phyloP scores from a whole-genome alignment of 2,113 vertebrate genomes.

The Nansenia antarctica region DNA sequence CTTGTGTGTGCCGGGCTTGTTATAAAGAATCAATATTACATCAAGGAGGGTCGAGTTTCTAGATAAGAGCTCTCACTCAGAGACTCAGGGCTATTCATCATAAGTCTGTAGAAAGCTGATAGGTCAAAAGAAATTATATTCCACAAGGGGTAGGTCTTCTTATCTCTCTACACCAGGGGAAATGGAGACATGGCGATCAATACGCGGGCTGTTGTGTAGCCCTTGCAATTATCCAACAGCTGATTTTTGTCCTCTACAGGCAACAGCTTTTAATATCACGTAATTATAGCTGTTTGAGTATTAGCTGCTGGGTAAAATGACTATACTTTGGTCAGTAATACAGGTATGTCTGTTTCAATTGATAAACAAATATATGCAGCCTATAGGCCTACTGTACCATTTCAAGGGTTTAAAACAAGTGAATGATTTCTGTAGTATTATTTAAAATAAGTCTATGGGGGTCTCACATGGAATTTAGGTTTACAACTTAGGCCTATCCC shows the following conservation, averaged over 20 bases:
- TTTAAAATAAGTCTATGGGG: background rate
- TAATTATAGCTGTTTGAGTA: slow-evolving; percentile 86
- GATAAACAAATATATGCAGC: too few species aligned
- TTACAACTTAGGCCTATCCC: too few species aligned
- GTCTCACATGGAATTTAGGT: too few species aligned
- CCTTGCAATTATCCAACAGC: slow-evolving; percentile 96
- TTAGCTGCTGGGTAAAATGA: slow-evolving; percentile 36
- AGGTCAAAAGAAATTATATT: slow-evolving; percentile 99
- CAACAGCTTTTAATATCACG: slow-evolving; percentile 90
- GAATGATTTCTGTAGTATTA: background rate
- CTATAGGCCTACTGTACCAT: too few species aligned
- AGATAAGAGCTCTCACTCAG: slow-evolving; percentile 94
- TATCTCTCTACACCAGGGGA: slow-evolving; percentile 97
- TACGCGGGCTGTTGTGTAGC: slow-evolving; percentile 89
- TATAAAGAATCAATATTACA: slow-evolving; percentile 98
- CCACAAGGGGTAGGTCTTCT: slow-evolving; percentile 86
- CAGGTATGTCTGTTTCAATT: too few species aligned
- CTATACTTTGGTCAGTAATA: slow-evolving; percentile 40
- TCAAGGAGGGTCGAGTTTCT: slow-evolving; percentile 90
- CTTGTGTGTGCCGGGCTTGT: slow-evolving; percentile 87
- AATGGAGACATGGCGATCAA: slow-evolving; percentile 91
- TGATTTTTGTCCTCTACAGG: slow-evolving; percentile 87
- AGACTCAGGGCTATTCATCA: slow-evolving; percentile 97
- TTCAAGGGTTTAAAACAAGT: too few species aligned
- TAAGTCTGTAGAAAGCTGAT: slow-evolving; percentile 97